Base-by-base conservation (phyloP, 92 coral and sea anemone species). In the Isaurus tuberculatus region DNA sequence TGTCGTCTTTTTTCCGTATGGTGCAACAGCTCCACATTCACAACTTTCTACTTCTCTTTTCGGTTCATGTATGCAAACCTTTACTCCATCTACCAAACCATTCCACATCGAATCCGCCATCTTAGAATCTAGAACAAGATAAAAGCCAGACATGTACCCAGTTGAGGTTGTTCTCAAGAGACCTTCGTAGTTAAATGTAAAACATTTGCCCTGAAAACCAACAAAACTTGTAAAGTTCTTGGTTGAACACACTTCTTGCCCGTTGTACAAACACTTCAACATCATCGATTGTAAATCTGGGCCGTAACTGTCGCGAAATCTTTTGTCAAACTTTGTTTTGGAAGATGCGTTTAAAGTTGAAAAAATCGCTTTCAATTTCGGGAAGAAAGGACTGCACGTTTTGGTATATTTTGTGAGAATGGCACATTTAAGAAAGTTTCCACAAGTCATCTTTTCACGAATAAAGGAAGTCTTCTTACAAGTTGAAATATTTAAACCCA, bases 391-490 rank as follows among this genome's bases (percentile, higher is more conserved):
- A 9, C 11, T 34, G 81, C 81, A 75, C 10, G 57, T n/a, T 10
- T 14, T 4, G 0, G 29, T 43, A 22, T 34, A 15, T 36, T 58
- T 57, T 22, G 49, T 55, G 16, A 75, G 10, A 22, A 75, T 32
- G 28, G 68, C 81, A 37, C 81, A 75, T 29, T 33, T 75, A 8
- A 75, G 63, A 63, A 57, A 75, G 14, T 58, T 31, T 57, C 81
- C 81, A 32, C 81, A 75, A 33, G 49, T 75, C 81, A 75, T 75
- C 7, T 75, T 75, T 75, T 33, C 53, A 16, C 81, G 81, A 57
- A 75, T 8, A 28, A 6, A 13, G 0, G 22, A 19, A 19, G 81
- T 55, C 37, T 75, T 22, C 46, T 32, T 29, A 58, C 81, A 75
- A 15, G 32, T 17, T 20, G 81, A 33, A 57, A 75, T 58, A n/a